phyloP scores from a whole-genome alignment of 2,888 invertebrate genomes.

The Mythimna albipuncta region DNA sequence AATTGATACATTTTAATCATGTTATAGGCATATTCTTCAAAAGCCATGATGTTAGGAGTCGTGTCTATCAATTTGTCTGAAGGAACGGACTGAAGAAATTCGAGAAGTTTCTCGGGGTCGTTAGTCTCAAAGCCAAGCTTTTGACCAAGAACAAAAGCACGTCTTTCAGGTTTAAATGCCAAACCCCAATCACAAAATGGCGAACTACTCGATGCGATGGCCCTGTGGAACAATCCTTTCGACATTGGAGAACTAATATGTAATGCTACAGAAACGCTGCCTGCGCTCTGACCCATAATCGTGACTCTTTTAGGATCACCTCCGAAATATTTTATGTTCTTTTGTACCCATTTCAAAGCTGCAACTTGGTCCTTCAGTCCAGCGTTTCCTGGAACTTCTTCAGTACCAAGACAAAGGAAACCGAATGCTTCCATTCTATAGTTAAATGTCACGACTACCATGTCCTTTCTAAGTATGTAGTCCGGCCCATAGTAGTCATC shows the following conservation, averaged over 20 bases:
- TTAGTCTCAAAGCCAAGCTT: slow-evolving; percentile 26
- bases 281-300: slow-evolving; percentile 14
- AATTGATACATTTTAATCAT: slow-evolving; percentile 27
- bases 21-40: slow-evolving; percentile 26
- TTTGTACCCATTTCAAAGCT: slow-evolving; percentile 34
- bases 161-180: slow-evolving; percentile 23
- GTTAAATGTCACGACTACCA: slow-evolving; percentile 1
- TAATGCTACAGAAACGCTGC: slow-evolving; percentile 7
- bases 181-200: slow-evolving; percentile 17
- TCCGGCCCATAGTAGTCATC: slow-evolving; percentile 16
- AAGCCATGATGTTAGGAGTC: slow-evolving; percentile 27
- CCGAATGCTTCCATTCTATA: slow-evolving; percentile 25
- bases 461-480: background rate
- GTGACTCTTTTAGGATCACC: slow-evolving; percentile 39
- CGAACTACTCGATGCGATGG: slow-evolving; percentile 27
- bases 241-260: slow-evolving; percentile 39
- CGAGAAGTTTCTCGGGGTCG: slow-evolving; percentile 22
- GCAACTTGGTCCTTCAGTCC: slow-evolving; percentile 41
- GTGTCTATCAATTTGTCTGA: slow-evolving; percentile 23
- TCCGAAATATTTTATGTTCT: slow-evolving; percentile 29
- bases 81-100: slow-evolving; percentile 30
- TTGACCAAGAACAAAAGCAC: slow-evolving; percentile 34
- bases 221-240: slow-evolving; percentile 27
- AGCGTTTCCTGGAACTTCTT: slow-evolving; percentile 41
- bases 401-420: slow-evolving; percentile 16